phyloP scores from a whole-genome alignment of 2,888 invertebrate species.

The Ptilodon capucinus region DNA sequence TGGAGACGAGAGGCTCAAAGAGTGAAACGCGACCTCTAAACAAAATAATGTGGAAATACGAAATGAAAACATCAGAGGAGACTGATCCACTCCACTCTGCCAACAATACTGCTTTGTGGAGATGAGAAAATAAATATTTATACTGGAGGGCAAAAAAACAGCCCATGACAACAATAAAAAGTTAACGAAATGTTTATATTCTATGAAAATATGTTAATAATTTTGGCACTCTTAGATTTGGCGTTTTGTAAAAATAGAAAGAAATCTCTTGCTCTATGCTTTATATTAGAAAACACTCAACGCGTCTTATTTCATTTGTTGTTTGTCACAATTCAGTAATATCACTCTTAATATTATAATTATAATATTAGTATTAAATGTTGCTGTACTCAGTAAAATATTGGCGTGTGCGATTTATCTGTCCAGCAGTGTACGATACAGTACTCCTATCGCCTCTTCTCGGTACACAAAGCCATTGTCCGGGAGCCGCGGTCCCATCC shows the following conservation, averaged over 20 bases:
- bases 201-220: no score
- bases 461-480: not conserved
- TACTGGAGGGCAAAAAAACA: slow-evolving; percentile 17
- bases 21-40: slow-evolving; percentile 32
- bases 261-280: no score
- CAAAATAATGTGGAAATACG: slow-evolving; percentile 75
- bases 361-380: no score
- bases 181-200: no score
- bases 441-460: not conserved
- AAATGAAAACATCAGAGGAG: slow-evolving; percentile 62
- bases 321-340: no score
- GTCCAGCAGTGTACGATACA: not conserved
- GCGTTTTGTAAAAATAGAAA: no score
- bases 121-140: slow-evolving; percentile 37
- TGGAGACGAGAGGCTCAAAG: slow-evolving; percentile 23
- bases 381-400: not conserved
- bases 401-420: not conserved
- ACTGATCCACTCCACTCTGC: slow-evolving; percentile 54
- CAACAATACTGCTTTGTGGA: slow-evolving; percentile 55
- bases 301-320: no score
- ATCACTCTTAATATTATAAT: no score
- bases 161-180: not conserved
- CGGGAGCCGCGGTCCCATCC: not conserved
- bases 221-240: no score
- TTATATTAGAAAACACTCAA: no score